Evolutionary conservation across 2,888 invertebrate genomes (phyloP), one percentile per base, ranked within the genome.

Genomic region (Nomada lathburiana): DNA sequence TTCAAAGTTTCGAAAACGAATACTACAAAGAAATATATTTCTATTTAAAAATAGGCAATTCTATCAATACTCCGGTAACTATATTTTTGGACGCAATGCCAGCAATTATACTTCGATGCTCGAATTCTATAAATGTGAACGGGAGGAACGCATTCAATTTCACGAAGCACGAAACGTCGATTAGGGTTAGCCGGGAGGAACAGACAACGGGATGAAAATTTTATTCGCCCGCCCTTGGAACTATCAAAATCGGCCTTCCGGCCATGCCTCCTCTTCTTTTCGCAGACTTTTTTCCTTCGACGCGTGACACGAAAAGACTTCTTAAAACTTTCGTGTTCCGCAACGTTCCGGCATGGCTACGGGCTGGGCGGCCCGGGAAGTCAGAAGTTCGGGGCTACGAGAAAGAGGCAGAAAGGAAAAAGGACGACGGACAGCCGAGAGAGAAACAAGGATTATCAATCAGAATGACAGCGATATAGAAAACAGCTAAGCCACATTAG

Each of bases 401-500:
- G 47, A 59, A 53, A 75, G 36, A 47, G 67, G 53, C 65, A 29
- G 55, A 70, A 64, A 70, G 53, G 57, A 53, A 57, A 64, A 85
- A 36, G 53, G 57, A 73, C 50, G 57, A 36, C 47, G 52, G 64
- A 72, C 71, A 65, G 59, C 29, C 3, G 72, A 63, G 72, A 67
- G 76, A 57, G 77, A 57, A 73, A 82, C 70, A 67, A 78, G 80
- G 82, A 84, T 90, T 90, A 91, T 92, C 90, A 91, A 91, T 92
- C 91, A 92, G 90, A 80, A 80, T 82, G 86, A 86, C 86, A 86
- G 80, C 81, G 85, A 87, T 84, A 89, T 85, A 88, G 88, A 85
- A 83, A 80, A 80, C 78, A 82, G 76, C 74, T 67, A 62, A 76
- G 77, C 62, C 78, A 72, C 83, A 92, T 92, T 90, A 91, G 90